Base-by-base conservation (phyloP, 2,888 invertebrate genomes). In the Chirona hameri region DNA sequence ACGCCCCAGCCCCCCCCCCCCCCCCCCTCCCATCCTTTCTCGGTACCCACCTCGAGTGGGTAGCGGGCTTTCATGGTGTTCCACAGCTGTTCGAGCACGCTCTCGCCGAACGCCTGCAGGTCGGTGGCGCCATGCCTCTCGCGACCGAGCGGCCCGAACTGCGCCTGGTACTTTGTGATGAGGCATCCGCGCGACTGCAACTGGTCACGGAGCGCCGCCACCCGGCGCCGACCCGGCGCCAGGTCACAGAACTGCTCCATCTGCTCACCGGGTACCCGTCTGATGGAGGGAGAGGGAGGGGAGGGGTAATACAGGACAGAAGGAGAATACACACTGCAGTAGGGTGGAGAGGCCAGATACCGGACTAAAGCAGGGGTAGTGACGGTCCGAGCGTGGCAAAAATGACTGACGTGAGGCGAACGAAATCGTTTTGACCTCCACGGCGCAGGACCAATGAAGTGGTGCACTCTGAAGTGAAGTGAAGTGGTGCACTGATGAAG, bases 51-150 rank as follows among this genome's bases (percentile, higher is more conserved):
- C 72, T 72, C 31, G 4, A 72, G 72, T 4, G 72, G 72, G 31
- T 72, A 72, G 18, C 31, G 72, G 18, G 72, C 5, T 18, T 72
- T 1, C 72, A 72, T 31, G 31, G 72, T 72, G 72, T 72, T 72
- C 72, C 72, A 72, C 31, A 72, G 72, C 21, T 4, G 2, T 31
- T 72, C 31, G 31, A 72, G 31, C 12, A 72, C 31, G 72, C 21
- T n/a, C 72, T 72, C 72, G 72, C 72, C 72, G 31, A 72, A 72
- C 31, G 72, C 12, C 72, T 72, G 72, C 72, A 72, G 72, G 12
- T 4, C 18, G 31, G 27, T 18, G 72, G 72, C 72, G 18, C 24
- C 72, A 9, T 4, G 31, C 31, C 31, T 1, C 31, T 31, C 72
- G 31, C 31, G 5, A 3, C 24, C 31, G 18, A 31, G 21, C 18